Evolutionary conservation across 2,888 invertebrate species (phyloP).

Genomic region (Agriopis leucophaearia): DNA sequence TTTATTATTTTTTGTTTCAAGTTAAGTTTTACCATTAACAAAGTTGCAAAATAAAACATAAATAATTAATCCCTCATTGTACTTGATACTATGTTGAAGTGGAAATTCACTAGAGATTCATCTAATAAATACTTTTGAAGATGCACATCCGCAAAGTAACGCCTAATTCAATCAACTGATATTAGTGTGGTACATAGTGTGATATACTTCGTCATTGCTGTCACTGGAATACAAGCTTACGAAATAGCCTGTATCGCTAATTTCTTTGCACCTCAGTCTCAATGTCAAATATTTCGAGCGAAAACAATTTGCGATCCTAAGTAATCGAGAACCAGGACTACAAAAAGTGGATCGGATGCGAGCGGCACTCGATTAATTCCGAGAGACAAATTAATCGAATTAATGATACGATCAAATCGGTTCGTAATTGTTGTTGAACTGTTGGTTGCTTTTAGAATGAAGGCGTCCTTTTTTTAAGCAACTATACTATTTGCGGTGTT

Average conservation of each 20-base stretch:
- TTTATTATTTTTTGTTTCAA: no score
- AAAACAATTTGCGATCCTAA: constrained; percentile 58
- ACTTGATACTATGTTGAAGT: no score
- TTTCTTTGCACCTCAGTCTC: constrained; percentile 61
- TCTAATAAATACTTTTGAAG: no score
- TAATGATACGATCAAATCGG: constrained; percentile 49
- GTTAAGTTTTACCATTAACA: no score
- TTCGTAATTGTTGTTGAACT: constrained; percentile 36
- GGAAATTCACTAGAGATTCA: no score
- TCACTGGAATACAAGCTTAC: constrained; percentile 17
- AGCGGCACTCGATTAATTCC: constrained; percentile 56
- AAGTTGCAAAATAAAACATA: no score
- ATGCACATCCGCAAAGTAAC: no score
- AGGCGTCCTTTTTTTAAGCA: constrained; percentile 38
- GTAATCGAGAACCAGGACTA: constrained; percentile 51
- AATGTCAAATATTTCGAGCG: constrained; percentile 48
- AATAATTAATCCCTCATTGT: no score
- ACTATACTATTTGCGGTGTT: no score
- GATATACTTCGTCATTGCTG: background rate
- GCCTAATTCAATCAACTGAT: no score
- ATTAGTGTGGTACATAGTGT: background rate
- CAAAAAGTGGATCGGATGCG: constrained; percentile 52
- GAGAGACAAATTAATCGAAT: constrained; percentile 69
- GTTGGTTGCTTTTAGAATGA: constrained; percentile 27
- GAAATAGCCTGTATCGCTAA: constrained; percentile 50